Percentiles rank a stretch among this genome's conserved stretches.
Conservation (phyloP, 1,140 invertebrate genomes). For the Euura lappo region DNA sequence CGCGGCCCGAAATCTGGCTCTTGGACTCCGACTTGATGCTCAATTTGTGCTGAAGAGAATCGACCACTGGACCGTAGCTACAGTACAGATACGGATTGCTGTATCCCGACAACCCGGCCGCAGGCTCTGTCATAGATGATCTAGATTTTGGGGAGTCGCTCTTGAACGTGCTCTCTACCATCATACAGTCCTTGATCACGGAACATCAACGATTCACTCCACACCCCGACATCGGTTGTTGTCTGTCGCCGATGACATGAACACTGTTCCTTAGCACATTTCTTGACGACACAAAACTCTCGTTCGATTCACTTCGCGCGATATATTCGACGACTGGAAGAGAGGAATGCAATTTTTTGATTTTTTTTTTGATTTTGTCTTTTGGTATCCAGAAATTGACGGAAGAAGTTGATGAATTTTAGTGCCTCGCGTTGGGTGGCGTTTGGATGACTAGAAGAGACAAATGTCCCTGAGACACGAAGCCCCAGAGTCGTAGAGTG, state of each 20-base stretch:
- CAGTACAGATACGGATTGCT: slow-evolving; percentile 42
- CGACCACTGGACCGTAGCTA: slow-evolving; percentile 37
- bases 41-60: slow-evolving; percentile 36
- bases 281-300: no score
- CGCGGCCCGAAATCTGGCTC: slow-evolving; percentile 18
- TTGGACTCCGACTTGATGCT: slow-evolving; percentile 29
- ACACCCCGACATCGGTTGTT: no score
- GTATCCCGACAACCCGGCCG: slow-evolving; percentile 41
- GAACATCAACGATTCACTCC: no score
- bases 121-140: slow-evolving; percentile 55
- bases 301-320: no score
- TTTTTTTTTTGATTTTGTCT: no score
- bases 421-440: neutral
- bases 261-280: no score
- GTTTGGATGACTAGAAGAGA: neutral
- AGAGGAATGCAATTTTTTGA: no score
- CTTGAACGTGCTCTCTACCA: slow-evolving; percentile 55
- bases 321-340: no score
- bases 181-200: slow-evolving; percentile 28
- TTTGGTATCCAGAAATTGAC: no score
- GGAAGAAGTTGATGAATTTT: neutral
- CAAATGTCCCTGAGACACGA: slow-evolving; percentile 1
- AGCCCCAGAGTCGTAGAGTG: neutral
- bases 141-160: slow-evolving; percentile 53
- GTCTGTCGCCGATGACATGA: no score